Conservation (phyloP, 2,797 vertebrate species). For the Pangasius krempfi region DNA sequence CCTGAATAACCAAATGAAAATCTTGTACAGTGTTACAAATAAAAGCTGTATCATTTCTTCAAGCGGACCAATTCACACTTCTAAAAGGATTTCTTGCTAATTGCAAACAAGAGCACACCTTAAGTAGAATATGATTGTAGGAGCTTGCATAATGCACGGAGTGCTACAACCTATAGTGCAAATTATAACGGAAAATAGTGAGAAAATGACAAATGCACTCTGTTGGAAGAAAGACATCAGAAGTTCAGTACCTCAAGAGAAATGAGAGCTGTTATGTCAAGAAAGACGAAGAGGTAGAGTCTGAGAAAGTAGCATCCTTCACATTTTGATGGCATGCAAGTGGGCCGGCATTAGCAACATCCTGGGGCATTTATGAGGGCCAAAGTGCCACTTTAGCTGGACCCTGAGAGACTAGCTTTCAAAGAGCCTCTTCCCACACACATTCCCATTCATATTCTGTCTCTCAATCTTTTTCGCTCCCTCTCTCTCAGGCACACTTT, state of each 20-base stretch:
- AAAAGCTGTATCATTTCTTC: not conserved
- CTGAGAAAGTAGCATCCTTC: slow-evolving; percentile 42
- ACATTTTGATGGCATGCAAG: slow-evolving; percentile 58
- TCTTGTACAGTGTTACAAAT: not conserved
- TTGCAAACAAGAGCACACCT: not conserved
- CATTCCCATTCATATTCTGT: slow-evolving; percentile 26
- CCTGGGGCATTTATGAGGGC: slow-evolving; percentile 55
- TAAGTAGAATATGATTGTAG: not conserved
- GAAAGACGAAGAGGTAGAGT: slow-evolving; percentile 7
- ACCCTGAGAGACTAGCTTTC: slow-evolving; percentile 54
- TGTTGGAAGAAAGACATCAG: slow-evolving; percentile 27
- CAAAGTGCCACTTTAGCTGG: slow-evolving; percentile 55
- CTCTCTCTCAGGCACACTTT: slow-evolving; percentile 21
- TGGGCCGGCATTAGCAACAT: slow-evolving; percentile 54
- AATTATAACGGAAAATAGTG: slow-evolving; percentile 1
- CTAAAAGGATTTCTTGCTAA: not conserved
- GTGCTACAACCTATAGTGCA: not conserved
- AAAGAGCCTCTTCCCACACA: slow-evolving; percentile 48
- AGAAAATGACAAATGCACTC: slow-evolving; percentile 24
- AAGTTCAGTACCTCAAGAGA: slow-evolving; percentile 6
- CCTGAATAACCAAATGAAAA: not conserved
- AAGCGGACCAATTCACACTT: not conserved
- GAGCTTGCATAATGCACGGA: not conserved
- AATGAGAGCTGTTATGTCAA: slow-evolving; percentile 23
- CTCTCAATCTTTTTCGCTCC: slow-evolving; percentile 7